phyloP scores from a whole-genome alignment of 2,888 invertebrate species.

The Sceliomorpha sp. region DNA sequence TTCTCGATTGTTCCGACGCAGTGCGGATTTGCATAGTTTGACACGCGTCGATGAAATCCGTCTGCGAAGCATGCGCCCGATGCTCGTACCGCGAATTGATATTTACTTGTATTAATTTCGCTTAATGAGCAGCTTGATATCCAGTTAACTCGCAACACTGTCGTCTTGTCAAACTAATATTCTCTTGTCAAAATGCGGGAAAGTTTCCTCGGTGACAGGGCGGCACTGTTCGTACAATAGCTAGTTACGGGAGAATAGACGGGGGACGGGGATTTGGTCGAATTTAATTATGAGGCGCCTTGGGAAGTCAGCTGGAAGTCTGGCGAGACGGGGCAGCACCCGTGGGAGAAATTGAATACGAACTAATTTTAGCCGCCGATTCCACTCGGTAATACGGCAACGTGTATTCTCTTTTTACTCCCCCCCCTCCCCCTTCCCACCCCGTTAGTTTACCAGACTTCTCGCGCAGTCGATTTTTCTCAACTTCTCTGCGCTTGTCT shows the following conservation, averaged over 20 bases:
- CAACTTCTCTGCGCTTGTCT: conserved; percentile 8
- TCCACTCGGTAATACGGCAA: conserved; percentile 61
- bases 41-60: no score
- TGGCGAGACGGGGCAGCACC: conserved; percentile 64
- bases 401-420: conserved; percentile 52
- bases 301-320: conserved; percentile 72
- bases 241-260: conserved; percentile 79
- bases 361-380: conserved; percentile 78
- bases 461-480: conserved; percentile 56
- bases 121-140: conserved; percentile 47
- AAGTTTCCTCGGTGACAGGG: conserved; percentile 70
- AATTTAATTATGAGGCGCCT: conserved; percentile 80
- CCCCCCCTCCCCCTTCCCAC: conserved; percentile 8
- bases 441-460: conserved; percentile 22
- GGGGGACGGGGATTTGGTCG: conserved; percentile 76
- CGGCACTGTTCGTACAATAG: conserved; percentile 76
- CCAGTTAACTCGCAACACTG: conserved; percentile 40
- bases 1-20: no score
- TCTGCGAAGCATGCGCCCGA: no score
- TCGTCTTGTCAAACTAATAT: conserved; percentile 52
- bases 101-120: conserved; percentile 38
- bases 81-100: conserved; percentile 13
- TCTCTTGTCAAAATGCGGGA: conserved; percentile 57
- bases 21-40: no score
- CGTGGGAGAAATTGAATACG: conserved; percentile 78